Percentiles rank a stretch among this genome's conserved stretches.
These are phyloP conservation scores for Synergus gifuensis DNA, from an alignment of 2,888 invertebrate species.

Conservation along the genomic window DNA sequence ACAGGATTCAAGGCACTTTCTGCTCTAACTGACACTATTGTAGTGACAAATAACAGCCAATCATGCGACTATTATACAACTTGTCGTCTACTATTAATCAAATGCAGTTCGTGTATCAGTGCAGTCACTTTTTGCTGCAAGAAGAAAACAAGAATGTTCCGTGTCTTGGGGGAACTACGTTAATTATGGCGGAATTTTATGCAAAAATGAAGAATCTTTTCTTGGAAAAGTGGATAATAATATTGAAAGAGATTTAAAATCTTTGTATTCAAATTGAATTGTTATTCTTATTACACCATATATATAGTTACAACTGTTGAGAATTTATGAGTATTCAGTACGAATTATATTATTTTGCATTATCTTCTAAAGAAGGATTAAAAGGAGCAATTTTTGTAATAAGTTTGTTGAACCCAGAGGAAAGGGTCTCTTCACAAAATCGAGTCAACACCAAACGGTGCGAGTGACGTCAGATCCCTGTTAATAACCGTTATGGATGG, in stretches of 20 bases:
- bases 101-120: not conserved
- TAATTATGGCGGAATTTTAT: not conserved
- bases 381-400: not conserved
- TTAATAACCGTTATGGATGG: slow-evolving; percentile 74
- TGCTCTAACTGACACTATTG: slow-evolving; percentile 4
- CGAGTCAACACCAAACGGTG: slow-evolving; percentile 47
- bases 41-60: slow-evolving; percentile 3
- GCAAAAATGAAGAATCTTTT: not conserved
- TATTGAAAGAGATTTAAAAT: not conserved
- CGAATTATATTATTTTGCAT: too few species aligned
- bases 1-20: not conserved
- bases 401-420: slow-evolving; percentile 41
- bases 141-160: not conserved
- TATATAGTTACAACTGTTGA: not conserved
- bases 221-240: not conserved
- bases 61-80: slow-evolving; percentile 1
- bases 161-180: not conserved
- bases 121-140: not conserved
- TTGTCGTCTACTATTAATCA: not conserved
- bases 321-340: not conserved
- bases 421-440: slow-evolving; percentile 42
- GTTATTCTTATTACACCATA: not conserved
- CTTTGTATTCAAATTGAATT: not conserved
- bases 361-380: not conserved
- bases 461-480: slow-evolving; percentile 69